Evolutionary conservation across 2,113 vertebrate species (phyloP), one percentile per base, ranked within the genome.

Genomic region (Scartelaos histophorus): DNA sequence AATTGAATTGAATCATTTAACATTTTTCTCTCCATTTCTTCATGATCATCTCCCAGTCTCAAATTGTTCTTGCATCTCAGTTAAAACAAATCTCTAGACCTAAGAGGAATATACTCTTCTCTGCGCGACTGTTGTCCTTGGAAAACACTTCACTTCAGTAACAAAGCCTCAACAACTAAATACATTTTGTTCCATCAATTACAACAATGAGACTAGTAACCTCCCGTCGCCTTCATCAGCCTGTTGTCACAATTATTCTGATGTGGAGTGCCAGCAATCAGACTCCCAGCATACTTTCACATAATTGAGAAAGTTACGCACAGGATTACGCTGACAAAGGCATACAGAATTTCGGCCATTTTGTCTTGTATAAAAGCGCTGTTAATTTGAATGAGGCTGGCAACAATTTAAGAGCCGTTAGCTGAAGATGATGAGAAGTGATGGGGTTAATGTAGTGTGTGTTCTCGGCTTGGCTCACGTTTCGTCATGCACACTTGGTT

Each of bases 391-490:
- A 21, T 34, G 34, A n/a, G 7, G 35, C 45, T 43, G 61, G 22
- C 21, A 25, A 66, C 38, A 46, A 47, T 66, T 66, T 66, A 61
- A n/a, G 61, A 43, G 34, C 34, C 61, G 29, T 38, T 64, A 12
- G 61, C 34, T 38, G 2, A 5, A 65, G 62, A 21, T 66, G 65
- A 47, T 66, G 38, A 47, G 65, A 46, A 66, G 12, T 24, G 65
- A 66, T 66, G 65, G 34, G 61, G 61, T 64, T 64, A 45, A 46
- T 66, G 65, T 47, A 24, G 65, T 66, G n/a, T 66, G 65, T 66
- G 62, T 45, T 66, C 25, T 21, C 17, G 19, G 61, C 61, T 43
- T 38, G 61, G 34, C 61, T 64, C 34, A 43, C 61, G 21, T 24
- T 47, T 22, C 15, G 45, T 24, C 65, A 66, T 13, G 12, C 43